These are phyloP conservation scores for Oryctes rhinoceros DNA, from an alignment of 1,140 invertebrate genomes.

Conservation along the genomic window DNA sequence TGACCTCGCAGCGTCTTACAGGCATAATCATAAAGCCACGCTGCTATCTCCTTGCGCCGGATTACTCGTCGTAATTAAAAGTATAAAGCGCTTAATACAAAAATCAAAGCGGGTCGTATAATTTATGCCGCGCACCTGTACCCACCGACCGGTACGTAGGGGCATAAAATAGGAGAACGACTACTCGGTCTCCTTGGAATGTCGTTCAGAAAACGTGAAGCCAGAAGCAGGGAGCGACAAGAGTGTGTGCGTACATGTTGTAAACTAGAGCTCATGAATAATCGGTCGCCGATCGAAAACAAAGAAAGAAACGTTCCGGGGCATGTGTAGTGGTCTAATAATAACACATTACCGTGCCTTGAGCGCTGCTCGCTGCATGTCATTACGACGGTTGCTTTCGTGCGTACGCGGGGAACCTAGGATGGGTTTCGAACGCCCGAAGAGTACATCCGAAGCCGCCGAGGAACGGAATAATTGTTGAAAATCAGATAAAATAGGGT, in stretches of 20 bases:
- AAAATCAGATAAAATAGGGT: neutral
- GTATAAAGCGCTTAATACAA: conserved; percentile 4
- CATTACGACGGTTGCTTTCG: neutral
- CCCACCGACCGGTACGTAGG: neutral
- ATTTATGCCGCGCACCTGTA: conserved; percentile 27
- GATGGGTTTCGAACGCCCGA: neutral
- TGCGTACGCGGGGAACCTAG: neutral
- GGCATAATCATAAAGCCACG: neutral
- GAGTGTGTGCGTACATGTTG: conserved; percentile 17
- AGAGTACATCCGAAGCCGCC: neutral
- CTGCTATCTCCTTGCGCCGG: neutral
- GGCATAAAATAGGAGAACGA: conserved; percentile 10
- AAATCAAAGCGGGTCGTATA: conserved; percentile 4
- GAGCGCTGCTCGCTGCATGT: neutral
- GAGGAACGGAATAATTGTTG: neutral
- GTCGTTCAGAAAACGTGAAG: conserved; percentile 1
- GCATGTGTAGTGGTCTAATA: conserved; percentile 32
- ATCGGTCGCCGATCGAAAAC: neutral
- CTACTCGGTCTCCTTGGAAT: conserved; percentile 32
- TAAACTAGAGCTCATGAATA: conserved; percentile 35
- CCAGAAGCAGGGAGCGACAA: neutral
- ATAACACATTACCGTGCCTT: conserved; percentile 23
- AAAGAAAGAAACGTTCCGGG: conserved; percentile 11
- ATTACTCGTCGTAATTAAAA: conserved; percentile 31
- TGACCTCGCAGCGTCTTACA: neutral